phyloP scores from a whole-genome alignment of 1,140 invertebrate species.

The Brachionus asplanchnoidis region DNA sequence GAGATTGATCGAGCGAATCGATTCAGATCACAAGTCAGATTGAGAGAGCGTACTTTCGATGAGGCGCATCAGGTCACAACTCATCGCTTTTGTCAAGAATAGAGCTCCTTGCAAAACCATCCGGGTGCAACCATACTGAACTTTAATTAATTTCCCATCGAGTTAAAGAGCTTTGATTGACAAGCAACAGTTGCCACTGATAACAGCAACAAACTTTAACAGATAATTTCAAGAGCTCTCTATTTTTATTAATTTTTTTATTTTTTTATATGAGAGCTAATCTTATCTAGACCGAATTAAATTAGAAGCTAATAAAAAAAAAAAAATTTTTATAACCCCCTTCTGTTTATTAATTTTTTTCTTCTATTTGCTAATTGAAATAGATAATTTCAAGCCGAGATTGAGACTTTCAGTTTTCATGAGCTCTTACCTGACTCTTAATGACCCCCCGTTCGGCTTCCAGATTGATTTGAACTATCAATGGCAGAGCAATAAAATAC shows the following conservation, averaged over 20 bases:
- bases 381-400: slow-evolving; percentile 31
- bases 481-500: background rate
- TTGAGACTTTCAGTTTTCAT: background rate
- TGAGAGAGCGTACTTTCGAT: background rate
- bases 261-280: slow-evolving; percentile 10
- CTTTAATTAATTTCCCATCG: slow-evolving; percentile 3
- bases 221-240: background rate
- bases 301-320: slow-evolving; percentile 33
- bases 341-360: slow-evolving; percentile 27
- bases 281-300: slow-evolving; percentile 10
- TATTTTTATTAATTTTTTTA: background rate
- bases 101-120: background rate
- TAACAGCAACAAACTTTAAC: background rate
- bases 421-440: slow-evolving; percentile 17
- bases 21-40: background rate
- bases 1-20: slow-evolving; percentile 33
- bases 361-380: background rate
- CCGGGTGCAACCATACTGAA: slow-evolving; percentile 28
- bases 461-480: background rate
- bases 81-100: background rate
- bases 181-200: slow-evolving; percentile 30
- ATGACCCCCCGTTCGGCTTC: background rate
- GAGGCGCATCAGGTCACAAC: background rate
- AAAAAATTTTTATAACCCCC: slow-evolving; percentile 8
- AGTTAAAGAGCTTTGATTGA: slow-evolving; percentile 10